Evolutionary conservation across 1,140 invertebrate genomes (phyloP), one percentile per base, ranked within the genome.

Genomic region (Epicauta chinensis): DNA sequence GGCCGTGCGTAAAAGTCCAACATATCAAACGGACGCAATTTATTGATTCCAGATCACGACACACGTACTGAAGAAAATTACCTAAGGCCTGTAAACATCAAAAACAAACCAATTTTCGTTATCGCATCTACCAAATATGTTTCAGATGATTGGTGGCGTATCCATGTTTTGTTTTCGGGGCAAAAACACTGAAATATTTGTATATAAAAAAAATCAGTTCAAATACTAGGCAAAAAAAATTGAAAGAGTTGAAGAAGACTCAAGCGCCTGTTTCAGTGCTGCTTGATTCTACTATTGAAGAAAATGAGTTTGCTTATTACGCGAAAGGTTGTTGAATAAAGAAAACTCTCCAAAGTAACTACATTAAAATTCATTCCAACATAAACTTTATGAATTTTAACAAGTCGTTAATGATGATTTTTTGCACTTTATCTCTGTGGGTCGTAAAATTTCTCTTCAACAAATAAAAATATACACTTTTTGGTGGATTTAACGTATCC

Each of bases 41-140:
- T 53, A 53, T 53, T 53, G 51, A 53, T 53, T 53, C 51, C 51
- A 41, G 41, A 53, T 53, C 43, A 53, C 15, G 51, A 23, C 4
- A 53, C 43, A 45, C 51, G 51, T 53, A 42, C 51, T 14, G 32
- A 37, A 45, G 36, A 45, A 44, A 53, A 53, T 46, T 38, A 45
- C 51, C 41, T 45, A 37, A 51, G 49, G 38, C 49, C 31, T 42
- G 49, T 41, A 51, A 51, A 51, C 39, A 51, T 51, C 29, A 51
- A 51, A 51, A 51, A 41, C 39, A 51, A 51, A 42, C 49, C 49
- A 51, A 51, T 51, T 51, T 50, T 47, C 45, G 45, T 47, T 47
- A 47, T 47, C 45, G 45, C 38, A 47, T 47, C 45, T 34, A 23
- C 35, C 34, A 47, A 47, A 47, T 47, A 47, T 38, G 45, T 47